Conservation (phyloP, 2,888 invertebrate genomes). For the Pomacea canaliculata region DNA sequence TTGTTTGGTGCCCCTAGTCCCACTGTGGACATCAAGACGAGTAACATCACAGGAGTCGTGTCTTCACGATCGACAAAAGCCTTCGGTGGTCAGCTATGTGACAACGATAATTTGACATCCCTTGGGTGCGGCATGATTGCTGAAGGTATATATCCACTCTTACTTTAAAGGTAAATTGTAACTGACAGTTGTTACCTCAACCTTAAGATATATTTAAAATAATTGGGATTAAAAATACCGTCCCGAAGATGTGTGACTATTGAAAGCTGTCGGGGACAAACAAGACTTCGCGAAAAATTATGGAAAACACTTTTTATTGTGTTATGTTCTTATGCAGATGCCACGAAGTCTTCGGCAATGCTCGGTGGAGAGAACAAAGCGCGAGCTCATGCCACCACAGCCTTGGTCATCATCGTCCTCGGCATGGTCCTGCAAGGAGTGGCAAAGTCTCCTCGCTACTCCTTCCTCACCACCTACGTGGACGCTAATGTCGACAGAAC, state of each 20-base stretch:
- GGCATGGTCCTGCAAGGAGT: slow-evolving; percentile 46
- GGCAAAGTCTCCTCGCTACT: slow-evolving; percentile 46
- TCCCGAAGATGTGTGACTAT: too few species aligned
- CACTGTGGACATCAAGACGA: neutral
- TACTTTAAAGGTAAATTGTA: too few species aligned
- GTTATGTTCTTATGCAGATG: too few species aligned
- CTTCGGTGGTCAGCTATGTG: neutral
- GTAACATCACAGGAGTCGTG: neutral
- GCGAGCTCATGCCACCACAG: neutral
- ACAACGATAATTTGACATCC: neutral
- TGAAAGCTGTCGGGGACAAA: too few species aligned
- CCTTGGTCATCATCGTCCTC: slow-evolving; percentile 30
- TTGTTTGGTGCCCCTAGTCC: slow-evolving; percentile 16
- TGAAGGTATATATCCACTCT: too few species aligned
- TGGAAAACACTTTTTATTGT: too few species aligned
- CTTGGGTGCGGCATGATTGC: too few species aligned
- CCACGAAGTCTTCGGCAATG: too few species aligned
- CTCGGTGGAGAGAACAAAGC: neutral
- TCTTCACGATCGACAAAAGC: neutral
- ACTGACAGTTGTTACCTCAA: too few species aligned
- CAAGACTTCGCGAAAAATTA: too few species aligned
- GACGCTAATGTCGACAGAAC: slow-evolving; percentile 38
- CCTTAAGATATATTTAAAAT: too few species aligned
- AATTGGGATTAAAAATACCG: too few species aligned
- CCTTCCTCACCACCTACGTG: slow-evolving; percentile 44